Evolutionary conservation across 2,113 vertebrate genomes (phyloP).

Genomic region (Pyrgilauda ruficollis): DNA sequence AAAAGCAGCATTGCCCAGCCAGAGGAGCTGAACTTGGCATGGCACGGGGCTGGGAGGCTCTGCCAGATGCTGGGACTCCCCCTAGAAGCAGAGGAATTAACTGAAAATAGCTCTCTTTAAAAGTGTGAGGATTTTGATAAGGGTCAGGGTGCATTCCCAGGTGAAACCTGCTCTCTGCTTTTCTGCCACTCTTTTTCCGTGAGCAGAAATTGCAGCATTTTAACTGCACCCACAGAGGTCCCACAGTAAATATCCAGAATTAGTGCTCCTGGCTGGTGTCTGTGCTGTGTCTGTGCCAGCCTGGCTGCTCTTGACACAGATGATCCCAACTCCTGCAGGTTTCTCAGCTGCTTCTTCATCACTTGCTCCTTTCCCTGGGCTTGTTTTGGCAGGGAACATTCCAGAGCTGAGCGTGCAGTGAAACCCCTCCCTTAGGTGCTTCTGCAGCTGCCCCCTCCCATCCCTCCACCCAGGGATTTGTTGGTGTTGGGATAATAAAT

Average conservation of each 20-base stretch:
- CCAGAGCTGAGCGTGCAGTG: background rate
- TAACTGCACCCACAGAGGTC: background rate
- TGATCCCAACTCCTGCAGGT: background rate
- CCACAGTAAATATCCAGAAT: background rate
- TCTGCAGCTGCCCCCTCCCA: background rate
- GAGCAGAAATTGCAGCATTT: background rate
- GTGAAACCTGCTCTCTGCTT: background rate
- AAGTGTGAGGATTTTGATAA: rapidly evolving
- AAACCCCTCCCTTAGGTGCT: rapidly evolving
- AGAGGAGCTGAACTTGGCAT: background rate
- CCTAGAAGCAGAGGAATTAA: background rate
- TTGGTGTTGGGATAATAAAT: background rate
- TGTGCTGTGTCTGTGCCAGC: background rate
- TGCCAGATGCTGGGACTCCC: background rate
- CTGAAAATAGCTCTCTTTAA: background rate
- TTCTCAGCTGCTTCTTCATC: background rate
- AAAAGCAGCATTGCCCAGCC: background rate
- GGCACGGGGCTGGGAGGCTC: background rate
- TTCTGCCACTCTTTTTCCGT: background rate
- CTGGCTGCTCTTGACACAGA: background rate
- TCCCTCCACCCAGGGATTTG: background rate
- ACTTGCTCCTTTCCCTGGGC: background rate
- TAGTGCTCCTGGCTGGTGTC: background rate
- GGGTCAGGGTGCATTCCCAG: background rate
- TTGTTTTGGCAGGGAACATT: background rate